These are phyloP conservation scores for Ispidina picta DNA, from an alignment of 2,797 vertebrate genomes.

Conservation along the genomic window DNA sequence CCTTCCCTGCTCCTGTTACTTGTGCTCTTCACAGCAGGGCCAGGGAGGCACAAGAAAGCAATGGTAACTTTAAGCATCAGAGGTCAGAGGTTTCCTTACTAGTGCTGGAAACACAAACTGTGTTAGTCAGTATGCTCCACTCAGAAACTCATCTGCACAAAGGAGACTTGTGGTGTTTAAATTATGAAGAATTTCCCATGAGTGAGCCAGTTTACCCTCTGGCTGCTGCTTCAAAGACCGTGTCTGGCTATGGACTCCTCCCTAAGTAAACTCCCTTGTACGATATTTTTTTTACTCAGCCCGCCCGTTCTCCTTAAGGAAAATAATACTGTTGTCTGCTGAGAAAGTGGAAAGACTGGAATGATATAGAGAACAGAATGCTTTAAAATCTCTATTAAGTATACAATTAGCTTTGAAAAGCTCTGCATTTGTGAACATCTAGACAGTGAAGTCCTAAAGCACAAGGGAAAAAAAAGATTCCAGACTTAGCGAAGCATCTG, in stretches of 20 bases:
- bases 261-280: slow-evolving; percentile 16
- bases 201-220: background rate
- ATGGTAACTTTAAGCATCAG: background rate
- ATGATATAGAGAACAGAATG: background rate
- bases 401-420: slow-evolving; percentile 4
- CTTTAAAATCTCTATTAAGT: background rate
- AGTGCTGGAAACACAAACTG: background rate
- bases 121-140: background rate
- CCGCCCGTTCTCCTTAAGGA: background rate
- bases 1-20: background rate
- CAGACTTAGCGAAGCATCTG: background rate
- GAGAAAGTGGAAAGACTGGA: slow-evolving; percentile 47
- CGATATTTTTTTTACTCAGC: slow-evolving; percentile 1
- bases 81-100: background rate
- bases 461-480: background rate
- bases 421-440: background rate
- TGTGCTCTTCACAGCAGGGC: background rate
- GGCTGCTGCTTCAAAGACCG: slow-evolving; percentile 27
- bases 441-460: background rate
- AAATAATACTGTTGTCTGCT: slow-evolving; percentile 17
- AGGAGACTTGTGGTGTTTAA: background rate
- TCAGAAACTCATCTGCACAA: background rate
- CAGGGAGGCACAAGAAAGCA: background rate
- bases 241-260: slow-evolving; percentile 7
- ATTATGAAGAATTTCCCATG: background rate